Conservation (phyloP, 2,888 invertebrate genomes). For the Syrista parreyssii region DNA sequence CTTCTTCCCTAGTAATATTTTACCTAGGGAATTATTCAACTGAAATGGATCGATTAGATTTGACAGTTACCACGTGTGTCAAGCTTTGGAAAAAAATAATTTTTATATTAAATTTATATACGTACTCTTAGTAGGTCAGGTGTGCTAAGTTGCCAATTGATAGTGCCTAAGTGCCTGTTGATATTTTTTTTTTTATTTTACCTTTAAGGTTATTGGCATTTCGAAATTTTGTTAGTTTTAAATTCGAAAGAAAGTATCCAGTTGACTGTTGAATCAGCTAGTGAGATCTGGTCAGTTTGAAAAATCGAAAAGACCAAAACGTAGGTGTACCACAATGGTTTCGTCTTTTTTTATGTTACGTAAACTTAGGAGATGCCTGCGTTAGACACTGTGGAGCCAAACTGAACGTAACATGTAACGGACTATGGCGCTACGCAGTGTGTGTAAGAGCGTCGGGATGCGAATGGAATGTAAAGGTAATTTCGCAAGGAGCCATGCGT, state of each 20-base stretch:
- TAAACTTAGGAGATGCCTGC: background rate
- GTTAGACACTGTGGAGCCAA: background rate
- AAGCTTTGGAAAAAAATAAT: background rate
- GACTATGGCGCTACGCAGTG: background rate
- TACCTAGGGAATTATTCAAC: too few species aligned
- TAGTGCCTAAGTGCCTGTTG: too few species aligned
- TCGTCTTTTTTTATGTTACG: background rate
- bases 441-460: background rate
- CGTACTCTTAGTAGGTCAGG: background rate
- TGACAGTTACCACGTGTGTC: background rate
- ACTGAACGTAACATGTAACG: background rate
- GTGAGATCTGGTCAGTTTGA: background rate
- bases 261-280: background rate
- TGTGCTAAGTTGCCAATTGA: too few species aligned
- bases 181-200: too few species aligned
- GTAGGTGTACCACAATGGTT: background rate
- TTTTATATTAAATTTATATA: background rate
- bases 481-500: background rate
- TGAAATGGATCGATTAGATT: too few species aligned
- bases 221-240: background rate
- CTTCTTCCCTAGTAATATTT: too few species aligned
- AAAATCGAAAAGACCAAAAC: background rate
- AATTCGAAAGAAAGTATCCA: background rate
- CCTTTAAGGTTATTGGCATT: too few species aligned
- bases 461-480: slow-evolving; percentile 1